These are phyloP conservation scores for Etheostoma perlongum DNA, from an alignment of 2,797 vertebrate species.

Conservation along the genomic window DNA sequence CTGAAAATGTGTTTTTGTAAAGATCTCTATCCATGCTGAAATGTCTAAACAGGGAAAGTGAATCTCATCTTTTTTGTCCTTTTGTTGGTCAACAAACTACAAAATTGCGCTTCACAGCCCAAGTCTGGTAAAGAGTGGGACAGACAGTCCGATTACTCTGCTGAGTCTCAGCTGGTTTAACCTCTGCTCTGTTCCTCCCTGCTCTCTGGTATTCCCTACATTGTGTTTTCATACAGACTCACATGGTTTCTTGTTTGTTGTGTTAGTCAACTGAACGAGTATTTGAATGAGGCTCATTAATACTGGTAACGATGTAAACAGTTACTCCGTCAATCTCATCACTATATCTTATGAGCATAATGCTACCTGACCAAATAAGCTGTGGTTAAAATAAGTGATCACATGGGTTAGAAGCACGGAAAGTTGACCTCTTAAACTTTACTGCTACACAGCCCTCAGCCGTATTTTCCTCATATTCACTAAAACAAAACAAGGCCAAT, in stretches of 20 bases:
- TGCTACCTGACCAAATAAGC: neutral
- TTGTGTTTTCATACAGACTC: neutral
- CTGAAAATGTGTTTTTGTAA: neutral
- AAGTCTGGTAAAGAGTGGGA: neutral
- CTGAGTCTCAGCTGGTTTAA: neutral
- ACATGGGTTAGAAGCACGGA: neutral
- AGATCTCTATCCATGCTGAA: neutral
- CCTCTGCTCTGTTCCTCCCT: neutral
- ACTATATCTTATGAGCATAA: neutral
- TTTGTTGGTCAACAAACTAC: neutral
- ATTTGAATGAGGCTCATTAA: too few species aligned
- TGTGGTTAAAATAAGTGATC: neutral
- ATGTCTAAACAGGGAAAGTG: too few species aligned
- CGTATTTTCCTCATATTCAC: neutral
- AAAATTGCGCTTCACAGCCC: neutral
- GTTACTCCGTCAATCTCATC: too few species aligned
- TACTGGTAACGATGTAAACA: too few species aligned
- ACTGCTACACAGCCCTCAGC: neutral
- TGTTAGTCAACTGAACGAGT: too few species aligned
- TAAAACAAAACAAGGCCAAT: neutral
- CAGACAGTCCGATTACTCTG: too few species aligned
- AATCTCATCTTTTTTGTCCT: neutral
- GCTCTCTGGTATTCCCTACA: neutral
- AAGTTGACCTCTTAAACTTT: neutral
- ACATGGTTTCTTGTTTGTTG: too few species aligned